phyloP scores from a whole-genome alignment of 2,113 vertebrate species.

The Rhadina sibilatrix region DNA sequence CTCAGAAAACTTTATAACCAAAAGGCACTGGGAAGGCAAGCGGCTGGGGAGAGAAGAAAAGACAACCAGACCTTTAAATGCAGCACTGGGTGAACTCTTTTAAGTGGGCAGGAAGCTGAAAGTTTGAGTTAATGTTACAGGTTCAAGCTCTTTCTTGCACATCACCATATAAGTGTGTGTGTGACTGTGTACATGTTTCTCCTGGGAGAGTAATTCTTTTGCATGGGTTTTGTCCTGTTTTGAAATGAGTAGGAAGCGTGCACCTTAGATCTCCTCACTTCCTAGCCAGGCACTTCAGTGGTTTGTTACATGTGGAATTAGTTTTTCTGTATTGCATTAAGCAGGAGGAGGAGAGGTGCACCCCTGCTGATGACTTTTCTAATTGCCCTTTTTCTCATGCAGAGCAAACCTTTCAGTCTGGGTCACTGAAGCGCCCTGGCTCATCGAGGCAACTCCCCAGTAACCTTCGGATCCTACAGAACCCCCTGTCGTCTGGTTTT shows the following conservation, averaged over 20 bases:
- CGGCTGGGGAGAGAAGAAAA: not conserved
- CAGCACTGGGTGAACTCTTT: not conserved
- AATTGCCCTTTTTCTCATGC: not conserved
- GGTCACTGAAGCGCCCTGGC: constrained; percentile 88
- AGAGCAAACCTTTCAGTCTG: constrained; percentile 83
- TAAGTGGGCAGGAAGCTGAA: not conserved
- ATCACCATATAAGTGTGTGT: accelerated
- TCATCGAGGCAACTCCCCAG: constrained; percentile 82
- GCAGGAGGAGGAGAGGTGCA: not conserved
- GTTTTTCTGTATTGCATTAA: not conserved
- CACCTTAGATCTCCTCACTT: not conserved
- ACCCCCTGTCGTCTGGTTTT: constrained; percentile 85
- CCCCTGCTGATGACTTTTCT: not conserved
- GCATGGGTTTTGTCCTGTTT: accelerated
- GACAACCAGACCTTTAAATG: not conserved
- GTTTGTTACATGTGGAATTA: not conserved
- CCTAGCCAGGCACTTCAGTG: not conserved
- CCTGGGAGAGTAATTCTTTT: not conserved
- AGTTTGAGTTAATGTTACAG: not conserved
- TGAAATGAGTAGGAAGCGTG: not conserved
- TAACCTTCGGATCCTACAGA: constrained; percentile 90
- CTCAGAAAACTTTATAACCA: not conserved
- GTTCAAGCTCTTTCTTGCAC: not conserved
- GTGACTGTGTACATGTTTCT: not conserved
- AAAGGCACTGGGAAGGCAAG: not conserved